A percentile compares a stretch with the other conserved stretches of the same genome.
phyloP scores from a whole-genome alignment of 2,797 vertebrate species.

The Miichthys miiuy region DNA sequence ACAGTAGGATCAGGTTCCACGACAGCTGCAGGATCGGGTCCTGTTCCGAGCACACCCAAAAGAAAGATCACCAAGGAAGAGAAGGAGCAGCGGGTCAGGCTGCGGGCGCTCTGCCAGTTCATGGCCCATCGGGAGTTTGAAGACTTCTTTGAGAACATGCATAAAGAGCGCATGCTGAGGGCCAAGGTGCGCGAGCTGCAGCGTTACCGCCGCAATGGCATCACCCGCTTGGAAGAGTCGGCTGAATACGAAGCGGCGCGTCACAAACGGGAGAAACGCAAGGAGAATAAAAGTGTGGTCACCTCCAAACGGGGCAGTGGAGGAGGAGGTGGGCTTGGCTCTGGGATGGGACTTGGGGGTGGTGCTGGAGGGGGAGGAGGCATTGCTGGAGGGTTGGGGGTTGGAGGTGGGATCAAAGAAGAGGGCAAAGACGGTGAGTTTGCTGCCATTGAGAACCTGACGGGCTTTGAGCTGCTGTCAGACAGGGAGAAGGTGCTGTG shows the following conservation, averaged over 20 bases:
- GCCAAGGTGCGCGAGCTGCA: conserved; percentile 97
- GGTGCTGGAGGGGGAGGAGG: conserved; percentile 72
- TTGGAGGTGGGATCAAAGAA: conserved; percentile 85
- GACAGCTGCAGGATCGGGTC: conserved; percentile 20
- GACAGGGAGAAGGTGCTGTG: conserved; percentile 97
- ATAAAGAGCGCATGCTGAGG: conserved; percentile 93
- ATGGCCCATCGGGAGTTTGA: conserved; percentile 97
- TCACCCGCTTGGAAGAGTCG: conserved; percentile 94
- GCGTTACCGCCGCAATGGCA: conserved; percentile 94
- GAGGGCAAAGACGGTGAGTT: conserved; percentile 94
- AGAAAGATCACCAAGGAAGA: conserved; percentile 97
- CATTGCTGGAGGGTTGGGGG: conserved; percentile 64
- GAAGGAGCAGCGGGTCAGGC: conserved; percentile 91
- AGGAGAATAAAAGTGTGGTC: conserved; percentile 91
- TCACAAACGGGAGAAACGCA: conserved; percentile 96
- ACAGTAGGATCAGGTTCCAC: conserved; percentile 33
- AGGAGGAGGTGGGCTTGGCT: conserved; percentile 69
- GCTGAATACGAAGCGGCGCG: conserved; percentile 95
- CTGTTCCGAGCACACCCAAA: conserved; percentile 79
- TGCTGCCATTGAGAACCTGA: conserved; percentile 93
- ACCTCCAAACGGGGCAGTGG: conserved; percentile 86
- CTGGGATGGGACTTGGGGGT: conserved; percentile 81
- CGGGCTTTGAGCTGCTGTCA: conserved; percentile 95
- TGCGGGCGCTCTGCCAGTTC: conserved; percentile 95
- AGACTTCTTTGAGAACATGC: conserved; percentile 97